Conservation (phyloP, 2,113 vertebrate genomes). For the Osmerus eperlanus region DNA sequence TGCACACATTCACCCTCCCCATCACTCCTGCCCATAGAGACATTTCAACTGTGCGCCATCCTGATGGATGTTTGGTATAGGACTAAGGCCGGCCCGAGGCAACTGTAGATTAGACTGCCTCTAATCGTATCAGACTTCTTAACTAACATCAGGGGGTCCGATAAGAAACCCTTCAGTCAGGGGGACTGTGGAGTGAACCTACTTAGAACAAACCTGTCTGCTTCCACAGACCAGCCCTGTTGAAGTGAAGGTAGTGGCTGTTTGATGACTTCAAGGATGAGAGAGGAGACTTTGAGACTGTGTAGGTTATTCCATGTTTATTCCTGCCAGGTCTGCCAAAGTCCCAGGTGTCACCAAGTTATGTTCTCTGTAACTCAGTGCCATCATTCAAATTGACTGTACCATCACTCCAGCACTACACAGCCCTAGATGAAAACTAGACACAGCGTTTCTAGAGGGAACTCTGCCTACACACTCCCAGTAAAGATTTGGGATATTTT, state of each 20-base stretch:
- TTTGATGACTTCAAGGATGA: too few relatives aligned
- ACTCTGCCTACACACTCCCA: not conserved
- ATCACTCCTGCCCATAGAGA: slow-evolving; percentile 13
- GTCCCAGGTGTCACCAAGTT: too few relatives aligned
- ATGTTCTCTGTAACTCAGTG: too few relatives aligned
- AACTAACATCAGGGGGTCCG: slow-evolving; percentile 27
- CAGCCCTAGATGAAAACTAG: too few relatives aligned
- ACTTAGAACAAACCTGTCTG: slow-evolving; percentile 35
- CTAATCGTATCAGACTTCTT: slow-evolving; percentile 49
- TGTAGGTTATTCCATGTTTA: too few relatives aligned
- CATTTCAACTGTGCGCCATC: not conserved
- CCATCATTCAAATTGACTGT: too few relatives aligned
- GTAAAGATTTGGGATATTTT: not conserved
- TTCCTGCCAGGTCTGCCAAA: too few relatives aligned
- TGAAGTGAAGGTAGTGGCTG: too few relatives aligned
- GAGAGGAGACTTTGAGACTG: too few relatives aligned
- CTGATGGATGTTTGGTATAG: not conserved
- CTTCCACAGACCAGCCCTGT: not conserved
- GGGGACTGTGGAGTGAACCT: slow-evolving; percentile 40
- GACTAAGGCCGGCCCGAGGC: not conserved
- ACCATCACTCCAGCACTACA: too few relatives aligned
- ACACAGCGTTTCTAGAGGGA: too few relatives aligned
- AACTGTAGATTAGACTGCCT: slow-evolving; percentile 29
- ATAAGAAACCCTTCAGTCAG: slow-evolving; percentile 13
- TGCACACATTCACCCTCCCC: not conserved